Evolutionary conservation across 2,113 vertebrate species (phyloP), one percentile per base, ranked within the genome.

Genomic region (Saimiri boliviensis): DNA sequence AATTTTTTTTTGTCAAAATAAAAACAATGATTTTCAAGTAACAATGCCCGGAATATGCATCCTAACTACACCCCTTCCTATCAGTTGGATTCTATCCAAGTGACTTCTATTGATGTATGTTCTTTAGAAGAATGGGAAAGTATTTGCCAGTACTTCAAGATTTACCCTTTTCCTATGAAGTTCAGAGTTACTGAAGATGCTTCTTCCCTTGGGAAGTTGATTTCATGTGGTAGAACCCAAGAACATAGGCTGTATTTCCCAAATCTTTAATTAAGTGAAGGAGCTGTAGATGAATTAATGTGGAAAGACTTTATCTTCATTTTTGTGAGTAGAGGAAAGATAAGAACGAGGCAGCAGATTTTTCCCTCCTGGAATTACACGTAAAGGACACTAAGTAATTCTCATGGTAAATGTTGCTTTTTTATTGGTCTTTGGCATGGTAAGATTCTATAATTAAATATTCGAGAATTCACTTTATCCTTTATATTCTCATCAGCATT

Each of bases 1-100:
- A n/a, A n/a, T n/a, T n/a, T n/a, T n/a, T n/a, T n/a, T n/a, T 12
- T 92, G 58, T 87, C 87, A 80, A n/a, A 91, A 66, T 87, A 68
- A 91, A 93, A 93, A 85, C 77, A 89, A 3, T 68, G 52, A 74
- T 93, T 81, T 93, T 81, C 37, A 81, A 11, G 20, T 70, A 71
- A 80, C 77, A 94, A 20, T 92, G 54, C 47, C 60, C 49, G 5
- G 89, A 97, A 84, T 14, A 1, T 71, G 7, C 58, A 47, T 45
- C 77, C 56, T 86, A 14, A 70, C 58, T 20, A 35, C 56, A 82
- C 73, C 63, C 54, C 86, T 89, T 89, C 60, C 58, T 58, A 47
- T 89, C 77, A 16, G 74, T 35, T 96, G 85, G 93, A 7, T 10
- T 93, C 54, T 77, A 2, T 79, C 94, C 60, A 3, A 19, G 80